Evolutionary conservation across 2,113 vertebrate genomes (phyloP).

Genomic region (Psilopsiagon aymara): DNA sequence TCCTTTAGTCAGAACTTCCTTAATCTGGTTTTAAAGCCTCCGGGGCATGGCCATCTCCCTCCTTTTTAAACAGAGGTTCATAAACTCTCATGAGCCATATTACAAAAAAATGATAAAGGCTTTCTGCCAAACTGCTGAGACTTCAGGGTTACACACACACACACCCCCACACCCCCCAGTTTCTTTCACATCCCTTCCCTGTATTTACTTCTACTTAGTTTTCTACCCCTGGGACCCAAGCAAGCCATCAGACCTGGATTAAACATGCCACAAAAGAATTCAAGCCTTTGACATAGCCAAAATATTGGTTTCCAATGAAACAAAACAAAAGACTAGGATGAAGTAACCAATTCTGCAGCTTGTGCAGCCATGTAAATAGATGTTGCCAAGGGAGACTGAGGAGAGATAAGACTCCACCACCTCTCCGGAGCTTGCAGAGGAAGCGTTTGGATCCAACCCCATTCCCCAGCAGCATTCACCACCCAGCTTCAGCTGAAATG

Average conservation of each 20-base stretch:
- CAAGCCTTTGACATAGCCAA: conserved; percentile 24
- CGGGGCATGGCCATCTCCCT: background rate
- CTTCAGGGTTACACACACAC: background rate
- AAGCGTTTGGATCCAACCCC: background rate
- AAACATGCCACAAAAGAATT: conserved; percentile 42
- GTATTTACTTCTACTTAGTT: conserved; percentile 20
- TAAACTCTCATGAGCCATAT: background rate
- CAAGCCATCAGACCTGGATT: conserved; percentile 30
- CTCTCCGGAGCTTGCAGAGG: background rate
- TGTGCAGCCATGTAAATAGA: conserved; percentile 11
- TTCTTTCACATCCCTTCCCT: background rate
- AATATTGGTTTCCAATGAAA: conserved; percentile 63
- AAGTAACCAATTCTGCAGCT: conserved; percentile 42
- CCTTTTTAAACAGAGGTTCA: background rate
- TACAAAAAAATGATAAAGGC: background rate
- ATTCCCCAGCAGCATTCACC: background rate
- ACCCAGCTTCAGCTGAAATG: background rate
- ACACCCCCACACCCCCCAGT: accelerated
- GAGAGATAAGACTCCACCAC: conserved; percentile 14
- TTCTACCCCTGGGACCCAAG: conserved; percentile 42
- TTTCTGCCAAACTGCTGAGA: conserved; percentile 2
- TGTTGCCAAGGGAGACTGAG: conserved; percentile 32
- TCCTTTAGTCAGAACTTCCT: background rate
- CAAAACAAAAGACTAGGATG: conserved; percentile 46
- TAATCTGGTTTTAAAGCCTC: background rate